Evolutionary conservation across 2,888 invertebrate genomes (phyloP), one percentile per base, ranked within the genome.

Genomic region (Cantharis rufa): DNA sequence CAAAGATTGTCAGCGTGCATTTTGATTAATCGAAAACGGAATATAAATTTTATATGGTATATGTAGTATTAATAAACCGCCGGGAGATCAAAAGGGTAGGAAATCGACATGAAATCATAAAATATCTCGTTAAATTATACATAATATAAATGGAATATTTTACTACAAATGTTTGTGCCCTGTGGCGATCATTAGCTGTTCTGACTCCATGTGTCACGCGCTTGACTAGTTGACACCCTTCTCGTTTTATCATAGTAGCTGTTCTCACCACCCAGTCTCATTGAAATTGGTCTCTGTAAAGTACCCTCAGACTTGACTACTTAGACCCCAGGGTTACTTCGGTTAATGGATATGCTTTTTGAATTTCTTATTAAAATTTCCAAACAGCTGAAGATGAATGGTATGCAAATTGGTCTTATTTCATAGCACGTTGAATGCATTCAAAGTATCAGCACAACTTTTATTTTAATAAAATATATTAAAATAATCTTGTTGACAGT

Each of bases 331-430:
- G 70, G 74, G 72, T 75, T 79, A 76, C 76, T 74, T 70, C 72
- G 78, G 78, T 76, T 86, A 86, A 86, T 86, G 85, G 86, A 86
- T 86, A 85, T 84, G 84, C 85, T 85, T 85, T 85, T 86, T 84
- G 83, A 85, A 86, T 85, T 86, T 87, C 88, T 89, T 89, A 89
- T 89, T 89, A 89, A 89, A 89, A 89, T 89, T 89, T 89, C 88
- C 88, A 85, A 88, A 87, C 88, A 88, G 87, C 87, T 88, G 88
- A 87, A 86, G 86, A 86, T 88, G 88, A 89, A 88, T 87, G 87
- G 84, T 84, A 86, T 86, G 88, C 87, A 88, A 89, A 89, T 89
- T 88, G 88, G 86, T 84, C 85, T 78, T 81, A 82, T 84, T 84
- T 84, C 82, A 81, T 81, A 80, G 80, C 81, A 77, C 81, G 83